phyloP scores from a whole-genome alignment of 2,888 invertebrate species.

The Zootermopsis nevadensis region DNA sequence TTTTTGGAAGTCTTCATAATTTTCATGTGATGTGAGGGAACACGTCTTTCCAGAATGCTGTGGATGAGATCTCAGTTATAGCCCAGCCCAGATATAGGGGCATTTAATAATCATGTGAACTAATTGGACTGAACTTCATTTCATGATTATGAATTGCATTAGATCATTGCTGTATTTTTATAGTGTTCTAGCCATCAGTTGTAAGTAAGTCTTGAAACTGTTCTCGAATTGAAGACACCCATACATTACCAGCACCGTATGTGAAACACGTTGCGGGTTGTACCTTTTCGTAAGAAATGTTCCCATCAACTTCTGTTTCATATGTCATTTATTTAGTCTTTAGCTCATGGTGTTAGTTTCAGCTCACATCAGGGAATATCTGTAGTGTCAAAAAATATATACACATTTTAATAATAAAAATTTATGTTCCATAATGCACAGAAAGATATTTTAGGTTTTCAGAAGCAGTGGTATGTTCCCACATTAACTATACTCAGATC shows the following conservation, averaged over 20 bases:
- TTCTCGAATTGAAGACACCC: neutral
- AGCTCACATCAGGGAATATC: neutral
- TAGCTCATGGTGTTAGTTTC: neutral
- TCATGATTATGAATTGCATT: neutral
- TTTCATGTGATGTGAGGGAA: neutral
- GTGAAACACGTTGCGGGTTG: neutral
- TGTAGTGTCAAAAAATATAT: no score
- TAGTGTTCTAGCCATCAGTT: neutral
- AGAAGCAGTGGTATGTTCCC: no score
- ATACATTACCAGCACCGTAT: neutral
- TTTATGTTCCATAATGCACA: no score
- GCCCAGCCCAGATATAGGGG: neutral
- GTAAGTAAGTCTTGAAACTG: neutral
- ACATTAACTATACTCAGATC: no score
- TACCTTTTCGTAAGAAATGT: no score
- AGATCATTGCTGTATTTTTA: slow-evolving; percentile 17
- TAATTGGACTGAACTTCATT: neutral
- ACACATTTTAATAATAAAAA: no score
- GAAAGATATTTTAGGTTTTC: no score
- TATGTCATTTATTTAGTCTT: neutral
- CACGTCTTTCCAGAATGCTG: neutral
- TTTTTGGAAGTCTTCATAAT: neutral
- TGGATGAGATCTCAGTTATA: neutral
- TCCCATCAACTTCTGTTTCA: no score
- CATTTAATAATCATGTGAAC: neutral